Evolutionary conservation across 2,797 vertebrate genomes (phyloP).

Genomic region (Crotalus adamanteus): DNA sequence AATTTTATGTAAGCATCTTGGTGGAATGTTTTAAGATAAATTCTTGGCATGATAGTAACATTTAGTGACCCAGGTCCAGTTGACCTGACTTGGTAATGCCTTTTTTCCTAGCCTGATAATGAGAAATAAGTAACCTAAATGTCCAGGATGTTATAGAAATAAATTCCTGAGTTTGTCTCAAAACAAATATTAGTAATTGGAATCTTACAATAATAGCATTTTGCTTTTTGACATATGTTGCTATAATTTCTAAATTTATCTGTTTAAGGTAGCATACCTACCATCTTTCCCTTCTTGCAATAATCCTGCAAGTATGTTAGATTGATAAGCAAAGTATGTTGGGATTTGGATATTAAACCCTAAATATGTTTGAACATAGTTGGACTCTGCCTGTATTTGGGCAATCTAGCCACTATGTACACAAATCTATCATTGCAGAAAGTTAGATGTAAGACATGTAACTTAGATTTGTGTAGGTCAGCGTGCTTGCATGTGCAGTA

Average conservation of each 20-base stretch:
- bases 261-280: not conserved
- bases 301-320: not conserved
- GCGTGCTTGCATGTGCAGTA: not conserved
- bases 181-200: not conserved
- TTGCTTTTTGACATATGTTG: not conserved
- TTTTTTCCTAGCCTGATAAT: not conserved
- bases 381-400: not conserved
- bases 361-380: too few relatives aligned
- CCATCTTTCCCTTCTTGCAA: not conserved
- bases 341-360: too few relatives aligned
- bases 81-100: not conserved
- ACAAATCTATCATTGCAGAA: not conserved
- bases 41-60: not conserved
- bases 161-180: not conserved
- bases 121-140: not conserved
- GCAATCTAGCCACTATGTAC: too few relatives aligned
- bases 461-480: not conserved
- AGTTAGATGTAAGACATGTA: not conserved
- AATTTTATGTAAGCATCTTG: not conserved
- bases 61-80: not conserved
- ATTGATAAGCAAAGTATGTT: not conserved
- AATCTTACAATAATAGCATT: not conserved
- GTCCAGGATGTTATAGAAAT: not conserved
- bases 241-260: not conserved
- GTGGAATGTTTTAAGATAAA: not conserved